phyloP scores from a whole-genome alignment of 2,113 vertebrate species.

The Paracyprichromis sp. region DNA sequence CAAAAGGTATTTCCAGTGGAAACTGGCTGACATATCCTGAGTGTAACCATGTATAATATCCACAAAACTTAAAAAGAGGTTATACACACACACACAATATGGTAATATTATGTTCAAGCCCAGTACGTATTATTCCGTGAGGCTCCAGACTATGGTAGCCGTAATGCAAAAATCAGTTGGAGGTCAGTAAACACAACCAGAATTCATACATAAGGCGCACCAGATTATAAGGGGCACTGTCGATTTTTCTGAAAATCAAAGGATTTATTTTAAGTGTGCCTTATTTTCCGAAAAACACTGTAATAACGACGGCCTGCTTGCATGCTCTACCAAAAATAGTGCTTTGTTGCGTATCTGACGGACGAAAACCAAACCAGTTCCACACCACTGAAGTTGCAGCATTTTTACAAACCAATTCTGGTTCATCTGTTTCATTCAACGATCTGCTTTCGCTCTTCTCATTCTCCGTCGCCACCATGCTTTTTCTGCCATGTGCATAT shows the following conservation, averaged over 20 bases:
- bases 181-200: not conserved
- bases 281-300: accelerated
- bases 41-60: too few relatives aligned
- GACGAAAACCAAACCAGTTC: accelerated
- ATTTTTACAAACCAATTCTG: not conserved
- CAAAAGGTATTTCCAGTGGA: too few relatives aligned
- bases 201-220: accelerated
- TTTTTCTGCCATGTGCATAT: accelerated
- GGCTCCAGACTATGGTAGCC: accelerated
- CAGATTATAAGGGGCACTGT: accelerated
- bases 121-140: accelerated
- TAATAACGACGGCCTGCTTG: accelerated
- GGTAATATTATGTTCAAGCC: too few relatives aligned
- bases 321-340: not conserved
- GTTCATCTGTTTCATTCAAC: not conserved
- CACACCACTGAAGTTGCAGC: not conserved
- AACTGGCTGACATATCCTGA: too few relatives aligned
- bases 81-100: too few relatives aligned
- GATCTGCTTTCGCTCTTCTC: accelerated
- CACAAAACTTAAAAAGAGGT: too few relatives aligned
- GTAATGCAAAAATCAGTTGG: accelerated
- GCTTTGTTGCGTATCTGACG: accelerated
- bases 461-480: accelerated
- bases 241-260: not conserved
- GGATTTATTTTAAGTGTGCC: not conserved